Percentiles rank a stretch among this genome's conserved stretches.
These are phyloP conservation scores for Ophion ellenae DNA, from an alignment of 2,888 invertebrate genomes.

Conservation along the genomic window DNA sequence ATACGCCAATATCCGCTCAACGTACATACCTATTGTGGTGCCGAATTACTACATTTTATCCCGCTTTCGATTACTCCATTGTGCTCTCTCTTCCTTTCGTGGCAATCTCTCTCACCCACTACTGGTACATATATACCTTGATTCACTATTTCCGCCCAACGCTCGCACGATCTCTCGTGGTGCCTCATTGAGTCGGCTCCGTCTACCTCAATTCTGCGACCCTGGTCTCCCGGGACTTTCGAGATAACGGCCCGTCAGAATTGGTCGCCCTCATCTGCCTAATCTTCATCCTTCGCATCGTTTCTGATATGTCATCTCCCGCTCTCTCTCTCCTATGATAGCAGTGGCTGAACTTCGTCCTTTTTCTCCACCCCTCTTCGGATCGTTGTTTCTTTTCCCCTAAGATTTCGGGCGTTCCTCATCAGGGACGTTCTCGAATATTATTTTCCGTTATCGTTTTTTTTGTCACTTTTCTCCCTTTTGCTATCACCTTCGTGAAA, in stretches of 20 bases:
- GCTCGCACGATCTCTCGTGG: constrained; percentile 40
- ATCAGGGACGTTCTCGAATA: constrained; percentile 1
- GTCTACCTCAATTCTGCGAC: constrained; percentile 20
- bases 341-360: neutral
- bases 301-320: constrained; percentile 1
- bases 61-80: constrained; percentile 27
- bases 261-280: constrained; percentile 36
- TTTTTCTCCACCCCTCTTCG: neutral
- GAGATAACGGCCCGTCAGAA: constrained; percentile 44
- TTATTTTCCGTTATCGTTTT: constrained; percentile 25
- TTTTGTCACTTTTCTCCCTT: neutral
- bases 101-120: constrained; percentile 26
- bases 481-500: constrained; percentile 1
- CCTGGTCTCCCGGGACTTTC: constrained; percentile 32
- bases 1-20: constrained; percentile 2
- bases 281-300: constrained; percentile 10
- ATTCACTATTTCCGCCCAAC: constrained; percentile 41
- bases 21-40: constrained; percentile 4
- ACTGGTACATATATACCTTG: constrained; percentile 16
- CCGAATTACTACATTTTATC: constrained; percentile 5
- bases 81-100: neutral
- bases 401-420: constrained; percentile 67
- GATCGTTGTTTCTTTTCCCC: constrained; percentile 16
- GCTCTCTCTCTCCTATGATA: constrained; percentile 3
- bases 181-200: constrained; percentile 24